Evolutionary conservation across 35 echinoderm and acorn worm species (phyloP).

Genomic region (Stichopus chloronotus): DNA sequence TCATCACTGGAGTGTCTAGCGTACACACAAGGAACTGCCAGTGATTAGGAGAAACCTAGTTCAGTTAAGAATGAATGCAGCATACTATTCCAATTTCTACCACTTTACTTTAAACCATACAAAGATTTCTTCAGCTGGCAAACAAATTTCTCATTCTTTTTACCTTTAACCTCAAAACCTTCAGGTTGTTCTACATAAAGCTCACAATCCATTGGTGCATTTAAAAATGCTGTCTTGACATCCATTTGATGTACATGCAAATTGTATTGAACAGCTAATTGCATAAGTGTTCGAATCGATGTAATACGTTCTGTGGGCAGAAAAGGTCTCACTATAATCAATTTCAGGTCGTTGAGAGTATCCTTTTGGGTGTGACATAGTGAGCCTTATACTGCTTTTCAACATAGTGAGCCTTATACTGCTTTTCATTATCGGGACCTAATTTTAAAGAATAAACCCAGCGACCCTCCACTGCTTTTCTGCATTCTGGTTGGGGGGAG

Average conservation of each 20-base stretch:
- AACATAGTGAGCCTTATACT: constrained; percentile 27
- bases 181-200: constrained; percentile 60
- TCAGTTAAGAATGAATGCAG: constrained; percentile 55
- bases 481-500: constrained; percentile 25
- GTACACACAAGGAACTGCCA: constrained; percentile 56
- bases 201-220: constrained; percentile 64
- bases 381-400: no score
- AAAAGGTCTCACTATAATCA: constrained; percentile 49
- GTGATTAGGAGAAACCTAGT: constrained; percentile 49
- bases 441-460: constrained; percentile 48
- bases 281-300: constrained; percentile 53
- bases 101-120: constrained; percentile 68
- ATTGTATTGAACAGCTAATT: constrained; percentile 56
- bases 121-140: constrained; percentile 66
- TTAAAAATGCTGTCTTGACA: constrained; percentile 72
- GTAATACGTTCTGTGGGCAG: constrained; percentile 29
- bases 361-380: no score
- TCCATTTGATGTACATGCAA: constrained; percentile 71
- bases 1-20: background rate
- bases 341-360: constrained; percentile 37
- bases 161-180: constrained; percentile 39
- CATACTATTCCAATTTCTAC: constrained; percentile 69
- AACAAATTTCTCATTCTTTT: constrained; percentile 59
- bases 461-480: background rate
- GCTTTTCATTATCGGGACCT: constrained; percentile 32